Base-by-base conservation (phyloP, 2,888 invertebrate genomes). In the Drosophila neonasuta region DNA sequence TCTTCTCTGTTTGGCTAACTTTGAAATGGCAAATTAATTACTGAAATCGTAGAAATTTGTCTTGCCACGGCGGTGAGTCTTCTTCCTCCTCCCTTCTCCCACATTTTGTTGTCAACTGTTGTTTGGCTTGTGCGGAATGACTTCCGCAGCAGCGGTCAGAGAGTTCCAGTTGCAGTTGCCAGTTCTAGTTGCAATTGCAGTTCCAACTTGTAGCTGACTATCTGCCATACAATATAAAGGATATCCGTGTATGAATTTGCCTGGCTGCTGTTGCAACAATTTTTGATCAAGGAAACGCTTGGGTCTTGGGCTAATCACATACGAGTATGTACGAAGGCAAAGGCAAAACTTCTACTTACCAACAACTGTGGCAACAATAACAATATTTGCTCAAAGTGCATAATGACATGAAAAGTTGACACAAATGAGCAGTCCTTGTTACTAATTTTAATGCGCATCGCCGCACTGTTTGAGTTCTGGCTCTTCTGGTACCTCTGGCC, bases 321-420 rank as follows among this genome's bases (percentile, higher is more conserved):
- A 15, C 32, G 32, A 6, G 32, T 10, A 32, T 24, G 24, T 24
- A 32, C 32, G 32, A 15, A 15, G 17, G 17, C 50, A 17, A 41
- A 50, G 39, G 45, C 54, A 58, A 88, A 88, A 88, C 63, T 84
- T 86, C 77, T 55, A 57, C 8, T n/a, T 44, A 34, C 24, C 67
- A 64, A 49, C 67, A 64, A 49, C 39, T 51, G 67, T 72, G 58
- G 67, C 30, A 54, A 54, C 39, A 41, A 41, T 41, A 41, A 44
- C 82, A 88, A 87, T 84, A 87, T 88, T 88, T 88, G 77, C 78
- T 80, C 78, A 60, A 83, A 86, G 86, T 83, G 85, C 86, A 88
- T 86, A 88, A 85, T 88, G 88, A 80, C 87, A 85, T 81, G 78
- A 76, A 88, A 88, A 88, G 81, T 88, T 88, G 87, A 83, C 83